Percentiles rank a stretch among this genome's conserved stretches.
phyloP scores from a whole-genome alignment of 2,113 vertebrate genomes.

The Orientallactaga bullata region DNA sequence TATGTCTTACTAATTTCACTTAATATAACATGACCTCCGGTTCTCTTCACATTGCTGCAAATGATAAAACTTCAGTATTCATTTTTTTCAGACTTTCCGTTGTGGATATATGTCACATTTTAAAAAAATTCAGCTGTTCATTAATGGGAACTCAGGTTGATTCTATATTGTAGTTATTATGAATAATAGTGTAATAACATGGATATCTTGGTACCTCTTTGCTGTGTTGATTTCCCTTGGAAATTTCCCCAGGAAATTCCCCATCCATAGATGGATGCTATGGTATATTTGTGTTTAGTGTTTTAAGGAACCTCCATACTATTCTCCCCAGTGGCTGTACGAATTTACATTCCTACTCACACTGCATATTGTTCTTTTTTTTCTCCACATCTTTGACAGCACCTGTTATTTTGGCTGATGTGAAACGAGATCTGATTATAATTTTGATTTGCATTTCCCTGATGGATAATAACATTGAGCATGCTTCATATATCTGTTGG shows the following conservation, averaged over 20 bases:
- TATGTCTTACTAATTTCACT: neutral
- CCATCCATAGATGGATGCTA: neutral
- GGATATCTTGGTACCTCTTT: neutral
- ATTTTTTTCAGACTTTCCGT: neutral
- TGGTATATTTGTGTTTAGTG: neutral
- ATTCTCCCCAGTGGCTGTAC: neutral
- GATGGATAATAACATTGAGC: neutral
- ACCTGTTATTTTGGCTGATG: neutral
- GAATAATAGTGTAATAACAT: neutral
- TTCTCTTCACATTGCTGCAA: neutral
- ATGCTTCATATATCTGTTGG: neutral
- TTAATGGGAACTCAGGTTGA: neutral
- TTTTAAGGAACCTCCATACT: neutral
- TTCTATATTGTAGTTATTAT: neutral
- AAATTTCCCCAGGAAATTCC: neutral
- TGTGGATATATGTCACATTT: neutral
- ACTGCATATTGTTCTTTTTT: neutral
- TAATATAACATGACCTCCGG: neutral
- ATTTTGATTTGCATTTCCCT: neutral
- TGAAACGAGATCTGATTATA: neutral
- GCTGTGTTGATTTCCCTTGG: neutral
- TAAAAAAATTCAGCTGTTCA: neutral
- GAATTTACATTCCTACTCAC: neutral
- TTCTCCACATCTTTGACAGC: neutral
- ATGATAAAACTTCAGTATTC: neutral